Evolutionary conservation across 2,888 invertebrate genomes (phyloP), one percentile per base, ranked within the genome.

Genomic region (Harpalus rufipes): DNA sequence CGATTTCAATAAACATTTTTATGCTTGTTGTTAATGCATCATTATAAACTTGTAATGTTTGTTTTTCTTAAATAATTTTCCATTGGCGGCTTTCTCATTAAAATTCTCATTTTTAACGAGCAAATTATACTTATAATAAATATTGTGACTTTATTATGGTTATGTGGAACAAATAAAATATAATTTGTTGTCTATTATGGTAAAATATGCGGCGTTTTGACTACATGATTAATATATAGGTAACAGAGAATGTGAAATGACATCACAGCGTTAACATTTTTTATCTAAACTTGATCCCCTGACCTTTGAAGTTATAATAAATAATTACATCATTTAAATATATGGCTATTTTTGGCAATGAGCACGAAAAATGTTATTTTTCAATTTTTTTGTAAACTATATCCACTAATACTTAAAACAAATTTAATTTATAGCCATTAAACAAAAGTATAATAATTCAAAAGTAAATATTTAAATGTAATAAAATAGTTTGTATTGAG

Each of bases 311-410:
- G 32, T 78, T 78, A 32, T 78, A 78, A 78, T 78, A 78, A 78
- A 78, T 78, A 78, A 78, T 78, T 78, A 78, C 78, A 78, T 78
- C 56, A 78, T 78, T 76, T 78, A 16, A 56, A 56, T 58, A 78
- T 44, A 18, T 78, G 14, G 56, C 78, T 78, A 78, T 78, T 78
- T 78, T 78, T 44, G 72, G 44, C 44, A 14, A 44, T 74, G 72
- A 74, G 18, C 16, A 51, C 21, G 41, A 74, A 74, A 74, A 18
- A 41, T 0, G 72, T 1, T 16, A 74, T 74, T 74, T 74, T 68
- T 68, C n/a, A 68, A 39, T 32, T 68, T 68, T 68, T 68, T 68
- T n/a, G 2, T 39, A 14, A n/a, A 32, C 44, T 51, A 51, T 12
- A 51, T 12, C 2, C 44, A 12, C 32, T 32, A 32, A 32, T 32